Conservation (phyloP, 2,888 invertebrate genomes). For the Petrolisthes manimaculis region DNA sequence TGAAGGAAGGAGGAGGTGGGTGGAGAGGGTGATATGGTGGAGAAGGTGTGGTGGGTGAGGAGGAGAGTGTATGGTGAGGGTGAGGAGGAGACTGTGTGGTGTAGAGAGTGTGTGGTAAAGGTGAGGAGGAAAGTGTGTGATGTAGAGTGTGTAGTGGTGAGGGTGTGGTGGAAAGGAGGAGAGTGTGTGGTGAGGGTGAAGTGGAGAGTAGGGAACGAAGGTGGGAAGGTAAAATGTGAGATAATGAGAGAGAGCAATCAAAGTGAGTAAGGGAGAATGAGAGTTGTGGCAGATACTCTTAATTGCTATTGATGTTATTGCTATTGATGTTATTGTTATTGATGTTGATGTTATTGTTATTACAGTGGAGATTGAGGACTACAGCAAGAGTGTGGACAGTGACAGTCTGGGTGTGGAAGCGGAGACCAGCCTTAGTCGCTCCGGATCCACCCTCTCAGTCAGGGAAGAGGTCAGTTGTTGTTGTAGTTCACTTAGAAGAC, state of each 20-base stretch:
- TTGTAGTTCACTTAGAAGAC: neutral
- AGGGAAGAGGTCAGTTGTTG: slow-evolving; percentile 60
- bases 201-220: neutral
- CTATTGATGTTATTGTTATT: no score
- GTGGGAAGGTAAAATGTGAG: neutral
- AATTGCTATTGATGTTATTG: no score
- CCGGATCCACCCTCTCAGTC: slow-evolving; percentile 63
- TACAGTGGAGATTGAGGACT: slow-evolving; percentile 64
- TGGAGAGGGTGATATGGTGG: neutral
- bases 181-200: neutral
- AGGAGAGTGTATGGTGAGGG: neutral
- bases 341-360: no score
- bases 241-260: neutral
- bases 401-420: slow-evolving; percentile 63
- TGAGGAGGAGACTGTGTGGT: neutral
- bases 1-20: slow-evolving; percentile 79
- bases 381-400: slow-evolving; percentile 64
- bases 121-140: neutral
- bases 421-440: slow-evolving; percentile 62
- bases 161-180: no score
- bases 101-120: no score
- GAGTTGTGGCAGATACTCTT: neutral
- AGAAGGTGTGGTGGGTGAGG: neutral
- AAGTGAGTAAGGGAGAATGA: neutral
- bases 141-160: neutral